Evolutionary conservation across 1,140 invertebrate species (phyloP), one percentile per base, ranked within the genome.

Genomic region (Macrobrachium nipponense): DNA sequence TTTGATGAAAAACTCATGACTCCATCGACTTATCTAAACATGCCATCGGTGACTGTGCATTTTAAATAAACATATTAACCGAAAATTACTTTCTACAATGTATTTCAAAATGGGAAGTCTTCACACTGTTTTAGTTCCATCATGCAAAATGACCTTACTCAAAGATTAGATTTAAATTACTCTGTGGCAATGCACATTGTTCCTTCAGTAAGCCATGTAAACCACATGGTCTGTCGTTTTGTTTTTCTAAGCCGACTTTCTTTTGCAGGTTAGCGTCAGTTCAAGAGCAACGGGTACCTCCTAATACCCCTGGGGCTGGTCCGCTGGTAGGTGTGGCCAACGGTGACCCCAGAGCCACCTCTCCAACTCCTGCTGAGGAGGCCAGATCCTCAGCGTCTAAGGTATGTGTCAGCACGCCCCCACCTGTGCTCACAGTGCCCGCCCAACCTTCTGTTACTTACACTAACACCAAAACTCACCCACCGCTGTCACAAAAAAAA

Each of bases 231-330:
- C 51, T 3, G 7, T 10, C 7, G 8, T 8, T 51, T 51, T 51
- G 27, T 51, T 2, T 51, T 51, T 7, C 12, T 51, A 12, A 51
- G 0, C 7, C 7, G 51, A 51, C 51, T 8, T 68, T 75, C 43
- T 20, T 73, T 72, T 66, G 60, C 86, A 87, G 89, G 80, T 73
- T 89, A 82, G 89, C 89, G 2, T 89, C 87, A 17, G 89, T 89
- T 70, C 89, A 89, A 77, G 89, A 89, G 77, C 88, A 89, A 64
- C 66, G 88, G 43, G 87, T 88, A 11, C 86, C 88, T 44, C 83
- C 83, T 44, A 59, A 43, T 27, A 72, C 17, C n/a, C 51, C 77
- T 14, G 36, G 62, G n/a, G 79, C 60, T 15, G 75, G 60, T 18
- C 70, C 70, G 1, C 59, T 23, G 44, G 75, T 64, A 20, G 75